These are phyloP conservation scores for Synergus gifuensis DNA, from an alignment of 2,888 invertebrate species.

Conservation along the genomic window DNA sequence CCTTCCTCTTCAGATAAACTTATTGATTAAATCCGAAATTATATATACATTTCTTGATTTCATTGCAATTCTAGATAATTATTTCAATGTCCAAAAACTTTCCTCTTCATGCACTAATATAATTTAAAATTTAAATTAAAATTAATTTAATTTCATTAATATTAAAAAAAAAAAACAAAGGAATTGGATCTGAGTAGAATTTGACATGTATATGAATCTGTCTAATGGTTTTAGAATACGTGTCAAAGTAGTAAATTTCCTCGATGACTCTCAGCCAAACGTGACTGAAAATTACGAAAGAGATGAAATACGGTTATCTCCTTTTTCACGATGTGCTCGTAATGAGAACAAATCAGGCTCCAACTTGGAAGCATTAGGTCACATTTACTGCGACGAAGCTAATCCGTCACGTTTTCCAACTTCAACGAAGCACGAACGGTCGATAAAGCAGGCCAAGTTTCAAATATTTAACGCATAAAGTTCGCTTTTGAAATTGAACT, in stretches of 20 bases:
- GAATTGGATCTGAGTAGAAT: neutral
- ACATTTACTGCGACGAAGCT: slow-evolving; percentile 25
- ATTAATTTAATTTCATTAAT: too few species aligned
- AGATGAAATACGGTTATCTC: slow-evolving; percentile 40
- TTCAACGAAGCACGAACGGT: slow-evolving; percentile 31
- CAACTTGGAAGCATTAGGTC: slow-evolving; percentile 38
- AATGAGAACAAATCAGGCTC: slow-evolving; percentile 37
- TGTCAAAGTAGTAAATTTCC: slow-evolving; percentile 23
- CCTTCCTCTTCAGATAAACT: neutral
- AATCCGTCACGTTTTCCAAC: slow-evolving; percentile 41
- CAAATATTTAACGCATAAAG: neutral
- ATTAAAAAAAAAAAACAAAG: too few species aligned
- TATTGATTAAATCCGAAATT: too few species aligned
- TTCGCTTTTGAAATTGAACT: neutral
- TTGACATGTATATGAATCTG: neutral
- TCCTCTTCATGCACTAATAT: neutral
- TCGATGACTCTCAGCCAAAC: slow-evolving; percentile 29
- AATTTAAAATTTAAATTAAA: too few species aligned
- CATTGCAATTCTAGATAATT: neutral
- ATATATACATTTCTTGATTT: neutral
- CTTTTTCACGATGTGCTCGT: slow-evolving; percentile 37
- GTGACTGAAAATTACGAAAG: slow-evolving; percentile 39
- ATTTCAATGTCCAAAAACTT: neutral
- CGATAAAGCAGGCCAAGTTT: slow-evolving; percentile 34
- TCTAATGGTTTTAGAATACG: neutral